A percentile compares a stretch with the other conserved stretches of the same genome.
Conservation (phyloP, 1,140 invertebrate genomes). For the Listronotus bonariensis region DNA sequence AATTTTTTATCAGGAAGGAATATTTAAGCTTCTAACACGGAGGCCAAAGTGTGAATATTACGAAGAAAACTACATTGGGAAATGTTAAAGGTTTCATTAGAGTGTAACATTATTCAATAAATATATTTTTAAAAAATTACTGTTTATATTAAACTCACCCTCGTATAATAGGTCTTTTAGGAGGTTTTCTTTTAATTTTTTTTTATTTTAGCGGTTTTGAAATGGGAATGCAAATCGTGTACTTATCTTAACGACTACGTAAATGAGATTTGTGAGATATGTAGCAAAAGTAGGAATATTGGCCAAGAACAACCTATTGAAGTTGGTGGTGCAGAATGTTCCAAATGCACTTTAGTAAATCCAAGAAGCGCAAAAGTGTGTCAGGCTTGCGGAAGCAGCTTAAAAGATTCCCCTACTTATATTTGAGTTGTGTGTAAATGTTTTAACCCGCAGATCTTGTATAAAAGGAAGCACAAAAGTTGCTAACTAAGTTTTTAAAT, state of each 20-base stretch:
- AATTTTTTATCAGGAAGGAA: too few relatives aligned
- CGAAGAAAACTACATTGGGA: too few relatives aligned
- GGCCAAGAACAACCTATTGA: slow-evolving; percentile 70
- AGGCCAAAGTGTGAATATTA: too few relatives aligned
- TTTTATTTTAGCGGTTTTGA: background rate
- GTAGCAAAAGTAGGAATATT: slow-evolving; percentile 69
- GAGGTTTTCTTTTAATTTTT: too few relatives aligned
- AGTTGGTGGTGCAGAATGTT: slow-evolving; percentile 76
- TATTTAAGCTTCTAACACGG: too few relatives aligned
- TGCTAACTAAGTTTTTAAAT: slow-evolving; percentile 7
- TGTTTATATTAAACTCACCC: too few relatives aligned
- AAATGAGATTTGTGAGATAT: slow-evolving; percentile 75
- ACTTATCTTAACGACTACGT: slow-evolving; percentile 68
- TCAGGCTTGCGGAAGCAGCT: slow-evolving; percentile 69
- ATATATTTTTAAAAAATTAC: too few relatives aligned
- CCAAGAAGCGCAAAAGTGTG: slow-evolving; percentile 67
- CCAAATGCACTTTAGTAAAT: slow-evolving; percentile 80
- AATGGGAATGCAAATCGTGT: slow-evolving; percentile 73
- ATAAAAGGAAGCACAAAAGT: slow-evolving; percentile 6
- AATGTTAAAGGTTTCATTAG: too few relatives aligned
- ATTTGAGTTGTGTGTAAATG: slow-evolving; percentile 30
- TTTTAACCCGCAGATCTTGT: slow-evolving; percentile 11
- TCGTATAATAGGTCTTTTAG: too few relatives aligned
- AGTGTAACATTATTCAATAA: too few relatives aligned
- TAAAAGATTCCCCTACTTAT: slow-evolving; percentile 74